These are phyloP conservation scores for Halocynthia aurantium DNA, from an alignment of 23 tunicate genomes.

Conservation along the genomic window DNA sequence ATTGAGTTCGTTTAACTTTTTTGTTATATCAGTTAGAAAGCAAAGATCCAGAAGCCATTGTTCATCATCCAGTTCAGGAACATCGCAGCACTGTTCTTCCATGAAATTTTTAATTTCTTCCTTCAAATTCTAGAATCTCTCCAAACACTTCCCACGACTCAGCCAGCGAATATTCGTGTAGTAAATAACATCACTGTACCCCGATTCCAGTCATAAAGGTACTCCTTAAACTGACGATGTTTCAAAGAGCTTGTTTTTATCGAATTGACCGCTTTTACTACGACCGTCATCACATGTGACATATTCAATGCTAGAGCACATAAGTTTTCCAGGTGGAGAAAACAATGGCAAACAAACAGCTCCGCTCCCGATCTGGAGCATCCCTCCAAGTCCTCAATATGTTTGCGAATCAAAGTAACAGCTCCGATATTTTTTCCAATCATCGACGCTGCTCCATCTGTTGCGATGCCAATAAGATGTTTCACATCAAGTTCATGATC, in stretches of 20 bases:
- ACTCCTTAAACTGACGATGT: conserved; percentile 28
- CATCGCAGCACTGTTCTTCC: conserved; percentile 27
- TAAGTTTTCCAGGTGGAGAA: conserved; percentile 69
- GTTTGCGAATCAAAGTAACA: conserved; percentile 33
- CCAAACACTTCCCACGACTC: conserved; percentile 48
- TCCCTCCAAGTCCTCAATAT: conserved; percentile 4
- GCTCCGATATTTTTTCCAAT: conserved; percentile 30
- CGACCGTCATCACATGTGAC: conserved; percentile 48
- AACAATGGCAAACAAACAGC: conserved; percentile 35
- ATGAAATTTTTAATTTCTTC: conserved; percentile 41
- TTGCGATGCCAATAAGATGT: conserved; percentile 13
- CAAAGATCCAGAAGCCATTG: conserved; percentile 40
- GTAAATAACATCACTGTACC: conserved; percentile 45
- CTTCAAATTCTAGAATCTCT: conserved; percentile 45
- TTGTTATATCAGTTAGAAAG: conserved; percentile 49
- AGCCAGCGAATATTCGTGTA: conserved; percentile 54
- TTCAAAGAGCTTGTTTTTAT: conserved; percentile 37
- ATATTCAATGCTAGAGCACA: conserved; percentile 45
- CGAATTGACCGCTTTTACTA: conserved; percentile 42
- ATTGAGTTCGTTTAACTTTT: conserved; percentile 50
- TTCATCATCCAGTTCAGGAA: conserved; percentile 29
- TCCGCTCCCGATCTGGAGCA: conserved; percentile 8
- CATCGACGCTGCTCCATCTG: conserved; percentile 35
- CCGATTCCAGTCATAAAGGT: conserved; percentile 42
- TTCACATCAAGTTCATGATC: conserved; percentile 25